phyloP scores from a whole-genome alignment of 2,888 invertebrate species.

The Gasteruption jaculator region DNA sequence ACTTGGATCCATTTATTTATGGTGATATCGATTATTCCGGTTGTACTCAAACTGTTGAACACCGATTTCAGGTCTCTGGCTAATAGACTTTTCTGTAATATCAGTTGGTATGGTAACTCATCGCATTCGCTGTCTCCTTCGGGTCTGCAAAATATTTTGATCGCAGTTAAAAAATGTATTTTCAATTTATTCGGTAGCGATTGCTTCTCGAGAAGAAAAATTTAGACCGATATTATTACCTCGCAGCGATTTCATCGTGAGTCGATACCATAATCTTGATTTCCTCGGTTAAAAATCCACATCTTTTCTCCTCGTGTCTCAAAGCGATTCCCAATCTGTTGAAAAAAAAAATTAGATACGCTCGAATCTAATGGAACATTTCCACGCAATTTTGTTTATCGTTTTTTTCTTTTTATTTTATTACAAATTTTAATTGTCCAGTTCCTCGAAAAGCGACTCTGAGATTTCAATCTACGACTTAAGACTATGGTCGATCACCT shows the following conservation, averaged over 20 bases:
- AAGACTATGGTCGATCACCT: no score
- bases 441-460: no score
- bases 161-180: slow-evolving; percentile 5
- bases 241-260: slow-evolving; percentile 59
- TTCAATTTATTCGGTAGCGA: no score
- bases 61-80: slow-evolving; percentile 80
- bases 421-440: not conserved
- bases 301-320: slow-evolving; percentile 85
- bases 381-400: no score
- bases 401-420: not conserved
- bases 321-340: slow-evolving; percentile 75
- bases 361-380: not conserved
- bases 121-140: slow-evolving; percentile 48
- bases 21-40: slow-evolving; percentile 72
- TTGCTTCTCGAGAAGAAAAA: slow-evolving; percentile 16
- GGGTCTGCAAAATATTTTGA: slow-evolving; percentile 32
- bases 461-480: no score
- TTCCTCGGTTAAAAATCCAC: slow-evolving; percentile 83
- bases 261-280: slow-evolving; percentile 77
- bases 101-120: slow-evolving; percentile 72
- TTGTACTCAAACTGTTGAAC: slow-evolving; percentile 69
- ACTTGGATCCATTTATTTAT: slow-evolving; percentile 82
- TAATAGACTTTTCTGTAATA: slow-evolving; percentile 75
- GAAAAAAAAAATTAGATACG: slow-evolving; percentile 9
- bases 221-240: slow-evolving; percentile 45